Evolutionary conservation across 1,140 invertebrate genomes (phyloP), one percentile per base, ranked within the genome.

Genomic region (Anastatus disparis): DNA sequence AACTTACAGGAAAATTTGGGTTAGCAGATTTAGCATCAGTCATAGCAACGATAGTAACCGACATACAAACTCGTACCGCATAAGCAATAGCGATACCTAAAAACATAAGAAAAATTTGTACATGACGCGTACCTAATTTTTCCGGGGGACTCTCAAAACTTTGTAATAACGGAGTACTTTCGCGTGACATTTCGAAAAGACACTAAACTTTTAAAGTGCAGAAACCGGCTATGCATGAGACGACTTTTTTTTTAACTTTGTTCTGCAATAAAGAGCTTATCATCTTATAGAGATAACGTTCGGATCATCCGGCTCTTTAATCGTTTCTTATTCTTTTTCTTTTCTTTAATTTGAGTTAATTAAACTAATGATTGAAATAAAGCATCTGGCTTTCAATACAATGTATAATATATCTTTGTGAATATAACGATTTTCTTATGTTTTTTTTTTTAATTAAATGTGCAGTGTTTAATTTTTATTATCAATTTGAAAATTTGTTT

Each of bases 31-130:
- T 44, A 3, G 46, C 73, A 71, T 75, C 59, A 1, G 71, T 76
- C 91, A 93, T 93, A 17, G 90, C 89, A 0, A 93, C 90, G n/a
- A 93, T 90, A 2, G 89, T 91, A 40, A 92, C 89, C 29, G 91
- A 92, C 79, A 93, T 88, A 76, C 90, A 89, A 3, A 92, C 89
- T 42, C 91, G 82, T 76, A 91, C 88, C 59, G 85, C 87, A 73
- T 90, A 92, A 0, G 88, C 89, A 42, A 92, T 82, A 2, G 88
- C 79, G 77, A 91, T 87, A 1, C 89, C 88, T 9, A 90, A 64
- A 77, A 93, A 93, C 13, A 91, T 75, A 1, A 93, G 78, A 9
- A 92, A 70, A 1, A 87, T 82, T 79, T 93, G 91, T 13, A 87
- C 69, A 74, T 93, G 91, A 3, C 92, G 87, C 1, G 87, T 81